Evolutionary conservation across 2,797 vertebrate species (phyloP), one percentile per base, ranked within the genome.

Genomic region (Cossypha niveicapilla): DNA sequence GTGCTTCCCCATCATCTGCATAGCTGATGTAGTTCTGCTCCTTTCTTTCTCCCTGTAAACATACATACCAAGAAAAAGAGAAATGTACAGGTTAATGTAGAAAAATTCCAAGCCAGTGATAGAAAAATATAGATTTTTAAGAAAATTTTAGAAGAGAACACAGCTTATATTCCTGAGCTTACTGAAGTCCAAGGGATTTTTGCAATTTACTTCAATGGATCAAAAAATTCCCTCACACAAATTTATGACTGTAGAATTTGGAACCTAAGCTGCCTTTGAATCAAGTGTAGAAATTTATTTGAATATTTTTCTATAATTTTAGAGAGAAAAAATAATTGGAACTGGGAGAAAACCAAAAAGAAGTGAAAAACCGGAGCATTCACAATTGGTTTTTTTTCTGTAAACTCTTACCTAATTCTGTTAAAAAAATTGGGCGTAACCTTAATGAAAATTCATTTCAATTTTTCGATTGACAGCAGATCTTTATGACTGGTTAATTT

Each of bases 181-280:
- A 50, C 50, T 68, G 21, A 87, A 81, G 23, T 65, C 50, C 47
- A 72, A 48, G 5, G 10, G 19, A 37, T 7, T 45, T 92, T 58
- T 85, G 34, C 28, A 53, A 11, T 78, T 85, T 79, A 6, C 22
- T 87, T 73, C 39, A 63, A 3, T 27, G 16, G 4, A 83, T 62
- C 14, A 24, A 79, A 72, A 79, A 48, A 48, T 54, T 73, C 12
- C 13, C 30, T 79, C 25, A n/a, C 7, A 15, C 1, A 2, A 67
- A 56, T 90, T 74, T 83, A 60, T 70, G 37, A 39, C 34, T 60
- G 12, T 71, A 87, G 81, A 68, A 68, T 71, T 84, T 61, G 11
- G 32, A 94, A n/a, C 12, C 35, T 77, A 39, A 50, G 4, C 13
- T 86, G n/a, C 44, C 22, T 73, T 77, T 90, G 32, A 83, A 81